Conservation (phyloP, 2,888 invertebrate species). For the Panopea generosa region DNA sequence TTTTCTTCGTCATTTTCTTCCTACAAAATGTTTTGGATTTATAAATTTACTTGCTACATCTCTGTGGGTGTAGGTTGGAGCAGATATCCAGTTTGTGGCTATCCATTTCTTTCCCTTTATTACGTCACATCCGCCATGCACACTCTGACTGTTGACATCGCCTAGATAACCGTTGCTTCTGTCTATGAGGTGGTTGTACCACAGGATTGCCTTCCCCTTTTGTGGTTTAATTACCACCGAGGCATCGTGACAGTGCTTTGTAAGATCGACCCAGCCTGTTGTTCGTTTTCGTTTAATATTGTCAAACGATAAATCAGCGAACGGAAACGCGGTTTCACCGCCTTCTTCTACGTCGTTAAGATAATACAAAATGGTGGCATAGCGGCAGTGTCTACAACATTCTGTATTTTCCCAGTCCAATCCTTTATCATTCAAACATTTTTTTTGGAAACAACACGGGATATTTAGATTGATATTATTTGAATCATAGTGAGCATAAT, state of each 20-base stretch:
- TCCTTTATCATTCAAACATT: constrained; percentile 8
- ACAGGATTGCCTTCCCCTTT: constrained; percentile 75
- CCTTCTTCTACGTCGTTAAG: too few species aligned
- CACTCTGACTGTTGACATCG: constrained; percentile 56
- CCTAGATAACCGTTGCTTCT: constrained; percentile 71
- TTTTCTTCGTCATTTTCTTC: too few species aligned
- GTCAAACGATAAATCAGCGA: constrained; percentile 45
- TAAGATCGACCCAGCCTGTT: constrained; percentile 56
- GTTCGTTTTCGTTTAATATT: not conserved
- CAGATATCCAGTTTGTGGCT: constrained; percentile 78
- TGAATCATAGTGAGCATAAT: constrained; percentile 69
- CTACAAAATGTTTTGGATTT: too few species aligned
- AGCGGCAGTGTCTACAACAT: constrained; percentile 49
- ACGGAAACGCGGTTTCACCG: constrained; percentile 76
- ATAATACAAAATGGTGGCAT: constrained; percentile 73
- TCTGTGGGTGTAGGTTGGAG: constrained; percentile 44
- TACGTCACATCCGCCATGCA: constrained; percentile 77
- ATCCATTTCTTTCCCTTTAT: constrained; percentile 75
- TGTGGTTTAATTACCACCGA: constrained; percentile 64
- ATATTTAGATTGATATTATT: constrained; percentile 12
- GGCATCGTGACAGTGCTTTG: constrained; percentile 59
- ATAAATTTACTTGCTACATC: constrained; percentile 23
- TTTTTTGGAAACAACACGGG: constrained; percentile 61
- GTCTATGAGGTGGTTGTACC: constrained; percentile 76
- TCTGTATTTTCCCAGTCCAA: constrained; percentile 9